Percentiles rank a stretch among this genome's conserved stretches.
Conservation (phyloP, 2,113 vertebrate genomes). For the Corythaeola cristata region DNA sequence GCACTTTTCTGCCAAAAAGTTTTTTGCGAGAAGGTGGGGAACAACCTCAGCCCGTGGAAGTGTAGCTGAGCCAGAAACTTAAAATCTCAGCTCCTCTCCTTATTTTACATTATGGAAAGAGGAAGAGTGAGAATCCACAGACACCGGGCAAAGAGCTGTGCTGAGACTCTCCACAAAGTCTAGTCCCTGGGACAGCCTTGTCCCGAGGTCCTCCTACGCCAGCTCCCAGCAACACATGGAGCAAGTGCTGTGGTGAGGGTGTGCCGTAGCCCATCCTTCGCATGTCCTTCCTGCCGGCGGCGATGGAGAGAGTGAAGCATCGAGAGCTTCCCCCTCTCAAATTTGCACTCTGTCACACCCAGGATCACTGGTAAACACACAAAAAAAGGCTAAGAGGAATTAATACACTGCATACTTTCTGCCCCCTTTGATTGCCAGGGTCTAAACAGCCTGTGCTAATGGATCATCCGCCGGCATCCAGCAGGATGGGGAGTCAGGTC, state of each 20-base stretch:
- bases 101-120: not conserved
- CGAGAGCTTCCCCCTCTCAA: not conserved
- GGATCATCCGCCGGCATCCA: not conserved
- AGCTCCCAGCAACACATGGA: not conserved
- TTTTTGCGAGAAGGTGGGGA: not conserved
- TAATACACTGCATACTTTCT: not conserved
- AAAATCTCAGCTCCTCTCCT: not conserved
- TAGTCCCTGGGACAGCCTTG: not conserved
- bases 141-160: not conserved
- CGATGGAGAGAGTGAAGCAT: not conserved
- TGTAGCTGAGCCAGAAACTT: not conserved
- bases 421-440: not conserved
- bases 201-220: not conserved
- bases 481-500: fast-evolving
- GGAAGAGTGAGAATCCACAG: not conserved
- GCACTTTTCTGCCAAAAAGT: not conserved
- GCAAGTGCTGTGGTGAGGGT: not conserved
- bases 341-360: not conserved
- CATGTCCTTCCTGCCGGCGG: not conserved
- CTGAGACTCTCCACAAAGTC: not conserved
- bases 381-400: not conserved
- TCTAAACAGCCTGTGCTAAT: not conserved
- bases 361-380: not conserved
- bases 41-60: not conserved
- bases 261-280: not conserved